Evolutionary conservation across 2,113 vertebrate genomes (phyloP).

Genomic region (Pluvianellus socialis): DNA sequence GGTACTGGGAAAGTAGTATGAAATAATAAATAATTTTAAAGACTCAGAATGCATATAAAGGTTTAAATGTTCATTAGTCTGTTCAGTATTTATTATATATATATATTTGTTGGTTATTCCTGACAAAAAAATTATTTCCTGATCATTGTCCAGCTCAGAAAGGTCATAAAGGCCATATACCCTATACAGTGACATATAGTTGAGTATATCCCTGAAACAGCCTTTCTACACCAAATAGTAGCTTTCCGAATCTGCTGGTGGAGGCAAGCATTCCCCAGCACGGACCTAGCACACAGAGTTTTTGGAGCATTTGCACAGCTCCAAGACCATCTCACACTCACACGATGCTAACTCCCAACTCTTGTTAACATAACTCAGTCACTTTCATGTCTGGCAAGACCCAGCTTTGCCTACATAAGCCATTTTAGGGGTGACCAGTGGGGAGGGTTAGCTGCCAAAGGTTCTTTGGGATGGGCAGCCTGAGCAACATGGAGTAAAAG

Average conservation of each 20-base stretch:
- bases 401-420: background rate
- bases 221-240: background rate
- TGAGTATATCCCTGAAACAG: background rate
- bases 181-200: background rate
- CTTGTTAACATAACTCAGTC: background rate
- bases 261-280: background rate
- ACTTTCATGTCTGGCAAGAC: background rate
- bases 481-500: background rate
- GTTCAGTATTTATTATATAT: background rate
- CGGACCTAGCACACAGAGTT: background rate
- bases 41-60: background rate
- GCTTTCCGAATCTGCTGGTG: background rate
- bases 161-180: background rate
- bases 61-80: background rate
- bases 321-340: background rate
- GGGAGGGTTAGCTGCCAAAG: background rate
- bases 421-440: background rate
- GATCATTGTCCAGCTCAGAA: background rate
- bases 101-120: background rate
- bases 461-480: background rate
- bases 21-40: background rate
- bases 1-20: background rate
- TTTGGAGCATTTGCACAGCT: background rate
- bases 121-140: background rate
- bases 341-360: background rate